These are phyloP conservation scores for Orgyia antiqua DNA, from an alignment of 2,888 invertebrate genomes.

Conservation along the genomic window DNA sequence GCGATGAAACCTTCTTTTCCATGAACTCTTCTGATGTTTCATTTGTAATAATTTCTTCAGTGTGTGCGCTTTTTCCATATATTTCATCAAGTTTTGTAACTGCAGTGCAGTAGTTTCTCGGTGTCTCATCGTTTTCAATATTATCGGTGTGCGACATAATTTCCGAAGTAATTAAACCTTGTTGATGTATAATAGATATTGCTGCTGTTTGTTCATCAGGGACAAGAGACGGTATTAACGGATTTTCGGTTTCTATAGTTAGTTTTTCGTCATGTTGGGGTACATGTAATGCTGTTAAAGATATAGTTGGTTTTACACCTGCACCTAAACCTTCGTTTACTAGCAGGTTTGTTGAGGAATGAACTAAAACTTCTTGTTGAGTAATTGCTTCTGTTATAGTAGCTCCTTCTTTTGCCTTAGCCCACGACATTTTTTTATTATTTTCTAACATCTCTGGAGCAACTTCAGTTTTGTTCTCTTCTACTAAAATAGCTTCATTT, in stretches of 20 bases:
- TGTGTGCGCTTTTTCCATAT: slow-evolving; percentile 60
- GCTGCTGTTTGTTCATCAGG: slow-evolving; percentile 66
- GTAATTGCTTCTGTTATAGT: slow-evolving; percentile 78
- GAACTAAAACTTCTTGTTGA: slow-evolving; percentile 74
- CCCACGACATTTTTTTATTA: slow-evolving; percentile 32
- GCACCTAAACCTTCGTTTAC: slow-evolving; percentile 30
- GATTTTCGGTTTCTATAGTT: slow-evolving; percentile 78
- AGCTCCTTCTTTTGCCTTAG: slow-evolving; percentile 50
- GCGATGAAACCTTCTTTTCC: slow-evolving; percentile 32
- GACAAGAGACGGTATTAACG: slow-evolving; percentile 40
- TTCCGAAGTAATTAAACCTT: slow-evolving; percentile 76
- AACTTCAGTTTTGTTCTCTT: slow-evolving; percentile 68
- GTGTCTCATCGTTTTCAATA: slow-evolving; percentile 50
- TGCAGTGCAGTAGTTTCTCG: slow-evolving; percentile 50
- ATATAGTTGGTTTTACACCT: slow-evolving; percentile 58
- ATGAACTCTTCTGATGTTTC: slow-evolving; percentile 46
- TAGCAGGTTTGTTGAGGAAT: slow-evolving; percentile 60
- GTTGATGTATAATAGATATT: slow-evolving; percentile 56
- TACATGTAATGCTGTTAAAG: slow-evolving; percentile 71
- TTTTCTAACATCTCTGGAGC: slow-evolving; percentile 50
- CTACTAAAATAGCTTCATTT: slow-evolving; percentile 68
- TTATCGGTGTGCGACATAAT: slow-evolving; percentile 75
- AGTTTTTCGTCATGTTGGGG: slow-evolving; percentile 77
- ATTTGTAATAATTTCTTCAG: slow-evolving; percentile 52
- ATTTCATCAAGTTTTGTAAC: slow-evolving; percentile 50